A percentile compares a stretch with the other conserved stretches of the same genome.
Conservation (phyloP, 2,888 invertebrate genomes). For the Lamellibrachia columna region DNA sequence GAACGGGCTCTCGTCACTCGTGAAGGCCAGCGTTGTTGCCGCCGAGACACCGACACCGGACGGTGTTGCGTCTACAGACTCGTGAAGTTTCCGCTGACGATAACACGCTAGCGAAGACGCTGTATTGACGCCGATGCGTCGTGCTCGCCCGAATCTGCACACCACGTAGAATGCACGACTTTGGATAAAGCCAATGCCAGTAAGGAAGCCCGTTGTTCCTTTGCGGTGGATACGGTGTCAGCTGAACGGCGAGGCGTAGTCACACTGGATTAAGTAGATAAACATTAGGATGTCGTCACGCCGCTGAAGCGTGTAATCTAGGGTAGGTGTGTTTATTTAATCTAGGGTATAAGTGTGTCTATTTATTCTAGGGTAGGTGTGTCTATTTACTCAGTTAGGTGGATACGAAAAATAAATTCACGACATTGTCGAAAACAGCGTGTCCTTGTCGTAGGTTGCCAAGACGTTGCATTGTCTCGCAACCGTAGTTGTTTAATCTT, state of each 20-base stretch:
- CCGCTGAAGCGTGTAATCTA: neutral
- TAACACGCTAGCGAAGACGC: neutral
- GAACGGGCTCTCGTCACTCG: neutral
- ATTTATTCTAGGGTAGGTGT: neutral
- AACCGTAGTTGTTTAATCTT: neutral
- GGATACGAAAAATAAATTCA: neutral
- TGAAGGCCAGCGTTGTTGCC: neutral
- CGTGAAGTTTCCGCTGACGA: neutral
- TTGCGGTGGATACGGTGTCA: neutral
- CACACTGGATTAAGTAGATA: neutral
- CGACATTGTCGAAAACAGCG: neutral
- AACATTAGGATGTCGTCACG: neutral
- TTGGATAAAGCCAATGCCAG: neutral
- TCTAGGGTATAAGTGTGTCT: neutral
- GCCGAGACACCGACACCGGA: neutral
- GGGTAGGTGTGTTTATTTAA: neutral
- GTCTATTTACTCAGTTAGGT: neutral
- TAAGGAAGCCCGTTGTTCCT: neutral
- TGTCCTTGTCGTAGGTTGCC: neutral
- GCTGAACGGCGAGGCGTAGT: neutral
- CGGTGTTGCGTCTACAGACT: neutral
- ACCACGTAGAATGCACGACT: neutral
- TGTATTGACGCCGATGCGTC: neutral
- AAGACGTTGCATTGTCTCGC: neutral
- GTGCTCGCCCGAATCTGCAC: neutral